A percentile compares a stretch with the other conserved stretches of the same genome.
These are phyloP conservation scores for Hestina assimilis DNA, from an alignment of 1,140 invertebrate genomes.

Conservation along the genomic window DNA sequence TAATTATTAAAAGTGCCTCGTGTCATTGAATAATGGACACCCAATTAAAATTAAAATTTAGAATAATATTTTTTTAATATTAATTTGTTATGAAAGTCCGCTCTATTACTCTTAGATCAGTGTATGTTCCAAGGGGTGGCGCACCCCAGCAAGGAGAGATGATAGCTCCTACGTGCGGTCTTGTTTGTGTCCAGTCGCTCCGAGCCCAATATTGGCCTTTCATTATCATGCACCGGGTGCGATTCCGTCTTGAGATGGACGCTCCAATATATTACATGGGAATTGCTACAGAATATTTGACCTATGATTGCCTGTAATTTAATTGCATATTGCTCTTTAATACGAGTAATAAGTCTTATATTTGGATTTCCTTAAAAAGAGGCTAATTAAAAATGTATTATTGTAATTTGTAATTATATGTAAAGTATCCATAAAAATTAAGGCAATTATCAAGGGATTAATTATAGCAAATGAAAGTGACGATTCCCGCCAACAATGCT, in stretches of 20 bases:
- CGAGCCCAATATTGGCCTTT: constrained; percentile 60
- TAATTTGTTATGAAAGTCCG: not conserved
- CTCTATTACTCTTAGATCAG: not conserved
- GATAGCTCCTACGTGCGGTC: constrained; percentile 64
- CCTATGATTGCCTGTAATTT: not conserved
- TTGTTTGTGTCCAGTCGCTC: constrained; percentile 63
- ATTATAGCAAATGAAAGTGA: constrained; percentile 52
- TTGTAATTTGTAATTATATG: not conserved
- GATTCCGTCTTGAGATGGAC: constrained; percentile 28
- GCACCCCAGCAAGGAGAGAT: constrained; percentile 47
- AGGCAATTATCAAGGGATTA: constrained; percentile 15
- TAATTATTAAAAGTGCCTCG: too few relatives aligned
- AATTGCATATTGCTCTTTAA: not conserved
- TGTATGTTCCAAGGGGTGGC: constrained; percentile 23
- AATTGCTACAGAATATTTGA: constrained; percentile 3
- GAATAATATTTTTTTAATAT: not conserved
- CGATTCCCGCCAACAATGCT: constrained; percentile 56
- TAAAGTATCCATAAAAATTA: not conserved
- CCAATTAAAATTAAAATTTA: too few relatives aligned
- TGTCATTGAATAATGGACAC: too few relatives aligned
- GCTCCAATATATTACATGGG: constrained; percentile 16
- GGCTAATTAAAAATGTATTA: not conserved
- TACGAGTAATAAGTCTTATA: too few relatives aligned
- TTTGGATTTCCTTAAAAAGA: too few relatives aligned
- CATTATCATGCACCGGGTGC: constrained; percentile 50